phyloP scores from a whole-genome alignment of 2,888 invertebrate species.

The Pocota personata region DNA sequence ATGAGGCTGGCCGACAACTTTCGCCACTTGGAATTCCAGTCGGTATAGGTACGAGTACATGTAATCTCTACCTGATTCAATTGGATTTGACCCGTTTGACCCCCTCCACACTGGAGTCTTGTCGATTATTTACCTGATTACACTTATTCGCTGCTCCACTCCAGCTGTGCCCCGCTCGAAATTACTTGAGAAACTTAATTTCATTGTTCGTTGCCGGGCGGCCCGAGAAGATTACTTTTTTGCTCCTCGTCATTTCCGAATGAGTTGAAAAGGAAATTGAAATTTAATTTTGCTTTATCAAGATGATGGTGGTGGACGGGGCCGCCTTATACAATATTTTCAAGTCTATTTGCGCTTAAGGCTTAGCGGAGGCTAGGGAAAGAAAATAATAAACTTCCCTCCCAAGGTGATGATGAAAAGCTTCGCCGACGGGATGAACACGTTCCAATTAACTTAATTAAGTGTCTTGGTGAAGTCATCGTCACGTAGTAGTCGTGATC shows the following conservation, averaged over 20 bases:
- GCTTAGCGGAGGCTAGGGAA: background rate
- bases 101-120: constrained; percentile 41
- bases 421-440: background rate
- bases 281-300: constrained; percentile 43
- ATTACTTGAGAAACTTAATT: constrained; percentile 22
- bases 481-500: constrained; percentile 6
- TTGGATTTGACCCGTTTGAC: constrained; percentile 48
- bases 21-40: constrained; percentile 54
- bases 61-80: constrained; percentile 33
- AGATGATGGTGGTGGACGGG: constrained; percentile 4
- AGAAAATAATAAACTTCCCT: background rate
- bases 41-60: background rate
- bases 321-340: background rate
- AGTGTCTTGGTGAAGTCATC: constrained; percentile 45
- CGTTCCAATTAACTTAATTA: constrained; percentile 53
- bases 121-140: constrained; percentile 41
- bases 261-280: constrained; percentile 61
- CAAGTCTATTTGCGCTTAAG: background rate
- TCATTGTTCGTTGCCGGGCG: background rate
- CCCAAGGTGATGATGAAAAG: background rate
- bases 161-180: constrained; percentile 1
- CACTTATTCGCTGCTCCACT: constrained; percentile 11
- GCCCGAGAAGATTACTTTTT: background rate
- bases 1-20: constrained; percentile 27
- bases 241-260: constrained; percentile 24